phyloP scores from a whole-genome alignment of 2,888 invertebrate genomes.

The Caenorhabditis afra region DNA sequence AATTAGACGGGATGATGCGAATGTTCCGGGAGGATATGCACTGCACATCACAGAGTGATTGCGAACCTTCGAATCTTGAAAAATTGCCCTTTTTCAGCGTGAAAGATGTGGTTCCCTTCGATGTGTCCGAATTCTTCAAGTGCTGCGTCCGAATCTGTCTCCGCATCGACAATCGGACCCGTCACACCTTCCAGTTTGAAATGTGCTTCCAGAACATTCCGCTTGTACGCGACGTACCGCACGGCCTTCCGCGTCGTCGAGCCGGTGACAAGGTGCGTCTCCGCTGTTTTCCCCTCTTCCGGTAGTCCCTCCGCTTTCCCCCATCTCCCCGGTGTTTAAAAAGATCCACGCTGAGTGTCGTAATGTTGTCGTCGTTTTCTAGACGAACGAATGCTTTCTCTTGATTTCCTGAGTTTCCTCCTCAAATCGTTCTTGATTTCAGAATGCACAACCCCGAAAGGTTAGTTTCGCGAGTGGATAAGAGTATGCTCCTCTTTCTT shows the following conservation, averaged over 20 bases:
- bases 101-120: constrained; percentile 37
- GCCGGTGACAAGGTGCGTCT: constrained; percentile 42
- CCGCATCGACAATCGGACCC: constrained; percentile 66
- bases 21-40: constrained; percentile 73
- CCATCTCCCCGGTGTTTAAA: neutral
- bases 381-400: constrained; percentile 21
- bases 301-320: neutral
- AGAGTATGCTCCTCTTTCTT: constrained; percentile 15
- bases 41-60: constrained; percentile 68
- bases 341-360: constrained; percentile 32
- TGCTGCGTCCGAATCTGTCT: constrained; percentile 67
- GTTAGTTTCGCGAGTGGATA: constrained; percentile 40
- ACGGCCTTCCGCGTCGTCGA: constrained; percentile 51
- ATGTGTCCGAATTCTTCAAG: constrained; percentile 52
- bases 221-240: constrained; percentile 67
- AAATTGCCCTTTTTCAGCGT: constrained; percentile 35
- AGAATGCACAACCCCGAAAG: constrained; percentile 34
- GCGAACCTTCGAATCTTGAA: no score
- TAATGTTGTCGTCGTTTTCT: constrained; percentile 32
- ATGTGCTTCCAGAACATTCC: constrained; percentile 73
- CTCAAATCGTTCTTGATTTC: constrained; percentile 34
- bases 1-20: constrained; percentile 41
- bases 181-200: constrained; percentile 72
- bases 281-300: constrained; percentile 1
- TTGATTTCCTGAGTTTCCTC: constrained; percentile 13